phyloP scores from a whole-genome alignment of 2,113 vertebrate species.

The Misgurnus mizolepis region DNA sequence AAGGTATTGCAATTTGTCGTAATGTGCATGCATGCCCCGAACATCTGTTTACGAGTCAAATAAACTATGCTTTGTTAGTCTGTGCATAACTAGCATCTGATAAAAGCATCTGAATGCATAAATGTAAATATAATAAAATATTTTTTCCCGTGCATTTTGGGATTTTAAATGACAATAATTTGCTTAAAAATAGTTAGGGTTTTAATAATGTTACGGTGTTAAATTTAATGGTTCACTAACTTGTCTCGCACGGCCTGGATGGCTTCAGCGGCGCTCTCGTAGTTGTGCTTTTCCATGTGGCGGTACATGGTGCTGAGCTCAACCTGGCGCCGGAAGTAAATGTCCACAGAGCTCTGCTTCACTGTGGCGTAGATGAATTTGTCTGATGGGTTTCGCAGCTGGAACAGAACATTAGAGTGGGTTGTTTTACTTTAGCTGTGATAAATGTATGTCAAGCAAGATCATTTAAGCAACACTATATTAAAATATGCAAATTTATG shows the following conservation, averaged over 20 bases:
- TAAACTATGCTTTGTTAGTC: too few species aligned
- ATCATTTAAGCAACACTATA: background rate
- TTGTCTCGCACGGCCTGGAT: slow-evolving; percentile 97
- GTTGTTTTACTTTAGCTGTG: background rate
- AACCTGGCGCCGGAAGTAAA: slow-evolving; percentile 98
- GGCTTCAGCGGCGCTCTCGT: slow-evolving; percentile 95
- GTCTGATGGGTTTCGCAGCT: slow-evolving; percentile 96
- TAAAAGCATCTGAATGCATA: too few species aligned
- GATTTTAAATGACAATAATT: background rate
- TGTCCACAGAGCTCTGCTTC: slow-evolving; percentile 99
- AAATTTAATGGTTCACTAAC: slow-evolving; percentile 69
- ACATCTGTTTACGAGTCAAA: too few species aligned
- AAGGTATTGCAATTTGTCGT: too few species aligned
- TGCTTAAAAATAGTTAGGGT: background rate
- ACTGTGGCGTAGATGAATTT: slow-evolving; percentile 99
- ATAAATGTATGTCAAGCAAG: background rate
- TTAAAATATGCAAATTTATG: slow-evolving; percentile 20
- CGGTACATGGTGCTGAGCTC: slow-evolving; percentile 99
- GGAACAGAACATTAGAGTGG: slow-evolving; percentile 29
- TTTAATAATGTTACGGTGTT: background rate
- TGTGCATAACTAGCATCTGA: too few species aligned
- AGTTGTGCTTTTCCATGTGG: slow-evolving; percentile 99
- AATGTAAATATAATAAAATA: too few species aligned
- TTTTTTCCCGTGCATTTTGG: too few species aligned
- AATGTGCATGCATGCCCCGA: too few species aligned